These are phyloP conservation scores for Encarsia formosa DNA, from an alignment of 2,888 invertebrate species.

Conservation along the genomic window DNA sequence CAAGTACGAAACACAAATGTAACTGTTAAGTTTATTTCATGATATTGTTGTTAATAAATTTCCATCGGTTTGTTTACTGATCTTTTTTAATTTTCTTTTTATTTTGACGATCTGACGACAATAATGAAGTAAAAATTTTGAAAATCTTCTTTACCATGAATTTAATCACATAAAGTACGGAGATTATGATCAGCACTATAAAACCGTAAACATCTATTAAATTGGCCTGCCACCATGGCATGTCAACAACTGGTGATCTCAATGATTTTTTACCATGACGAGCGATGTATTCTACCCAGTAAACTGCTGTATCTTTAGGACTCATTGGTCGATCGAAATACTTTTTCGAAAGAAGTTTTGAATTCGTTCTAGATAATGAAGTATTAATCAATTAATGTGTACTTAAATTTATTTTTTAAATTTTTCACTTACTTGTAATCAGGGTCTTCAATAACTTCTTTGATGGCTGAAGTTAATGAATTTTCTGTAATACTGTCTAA, in stretches of 20 bases:
- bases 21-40: too few species aligned
- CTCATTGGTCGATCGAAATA: conserved; percentile 55
- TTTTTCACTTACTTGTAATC: conserved; percentile 38
- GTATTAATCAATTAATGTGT: background rate
- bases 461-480: conserved; percentile 43
- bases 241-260: conserved; percentile 49
- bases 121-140: too few species aligned
- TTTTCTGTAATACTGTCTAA: conserved; percentile 40
- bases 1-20: too few species aligned
- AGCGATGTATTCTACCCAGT: conserved; percentile 66
- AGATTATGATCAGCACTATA: too few species aligned
- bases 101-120: too few species aligned
- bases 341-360: background rate
- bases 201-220: conserved; percentile 56
- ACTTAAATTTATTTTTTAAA: background rate
- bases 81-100: too few species aligned
- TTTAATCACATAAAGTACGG: too few species aligned
- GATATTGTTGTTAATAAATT: too few species aligned
- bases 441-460: conserved; percentile 45
- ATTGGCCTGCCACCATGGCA: too few species aligned
- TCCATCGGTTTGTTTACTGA: too few species aligned
- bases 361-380: background rate
- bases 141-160: too few species aligned
- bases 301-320: conserved; percentile 59
- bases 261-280: conserved; percentile 46